These are phyloP conservation scores for Theonella swinhoei DNA, from an alignment of 37 sponge, comb jelly and placozoan genomes.

Conservation along the genomic window DNA sequence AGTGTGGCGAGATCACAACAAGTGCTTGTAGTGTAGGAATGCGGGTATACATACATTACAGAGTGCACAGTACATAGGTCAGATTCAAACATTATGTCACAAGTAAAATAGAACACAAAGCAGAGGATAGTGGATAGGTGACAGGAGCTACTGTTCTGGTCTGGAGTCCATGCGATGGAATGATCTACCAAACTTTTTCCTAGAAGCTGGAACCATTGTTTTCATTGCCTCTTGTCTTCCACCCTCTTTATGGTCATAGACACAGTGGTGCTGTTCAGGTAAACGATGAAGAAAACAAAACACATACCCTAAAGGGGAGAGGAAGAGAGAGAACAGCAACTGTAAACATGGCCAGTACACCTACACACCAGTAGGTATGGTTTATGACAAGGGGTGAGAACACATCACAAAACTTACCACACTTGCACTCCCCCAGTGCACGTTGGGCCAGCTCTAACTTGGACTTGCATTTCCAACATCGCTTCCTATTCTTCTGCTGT, in stretches of 20 bases:
- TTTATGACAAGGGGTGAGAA: neutral
- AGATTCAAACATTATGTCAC: neutral
- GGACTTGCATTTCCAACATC: constrained; percentile 71
- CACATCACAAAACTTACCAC: constrained; percentile 59
- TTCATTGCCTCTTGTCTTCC: constrained; percentile 71
- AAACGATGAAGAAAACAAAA: constrained; percentile 84
- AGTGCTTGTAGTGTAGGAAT: no score
- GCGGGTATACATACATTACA: no score
- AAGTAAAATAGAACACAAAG: neutral
- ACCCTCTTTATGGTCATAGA: constrained; percentile 80
- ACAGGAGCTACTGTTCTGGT: constrained; percentile 37
- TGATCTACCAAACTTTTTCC: constrained; percentile 77
- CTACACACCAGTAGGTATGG: no score
- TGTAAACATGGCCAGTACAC: no score
- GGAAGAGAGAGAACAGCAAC: no score
- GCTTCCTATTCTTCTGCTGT: constrained; percentile 75
- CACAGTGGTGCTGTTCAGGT: constrained; percentile 81
- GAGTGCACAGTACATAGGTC: neutral
- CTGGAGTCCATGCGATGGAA: constrained; percentile 85
- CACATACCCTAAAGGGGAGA: constrained; percentile 53
- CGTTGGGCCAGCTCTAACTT: constrained; percentile 80
- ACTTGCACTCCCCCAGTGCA: constrained; percentile 75
- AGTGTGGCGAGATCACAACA: neutral
- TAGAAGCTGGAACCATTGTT: constrained; percentile 67
- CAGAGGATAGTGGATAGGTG: neutral